These are phyloP conservation scores for Schizopygopsis malacanthus DNA, from an alignment of 2,797 vertebrate genomes.

Conservation along the genomic window DNA sequence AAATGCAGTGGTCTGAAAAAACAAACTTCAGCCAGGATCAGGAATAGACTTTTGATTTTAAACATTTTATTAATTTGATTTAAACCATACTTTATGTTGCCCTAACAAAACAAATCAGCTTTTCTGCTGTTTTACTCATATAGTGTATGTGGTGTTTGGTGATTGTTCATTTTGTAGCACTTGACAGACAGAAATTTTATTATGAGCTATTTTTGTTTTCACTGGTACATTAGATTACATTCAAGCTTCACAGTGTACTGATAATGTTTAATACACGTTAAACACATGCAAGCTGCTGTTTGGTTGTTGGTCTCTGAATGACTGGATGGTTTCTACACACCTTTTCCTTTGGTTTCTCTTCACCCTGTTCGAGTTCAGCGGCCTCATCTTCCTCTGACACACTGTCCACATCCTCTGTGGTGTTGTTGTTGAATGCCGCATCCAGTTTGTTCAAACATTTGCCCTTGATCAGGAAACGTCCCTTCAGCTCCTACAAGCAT, in stretches of 20 bases:
- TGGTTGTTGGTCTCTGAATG: not conserved
- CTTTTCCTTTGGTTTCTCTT: constrained; percentile 73
- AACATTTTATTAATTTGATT: not conserved
- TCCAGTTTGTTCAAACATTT: constrained; percentile 90
- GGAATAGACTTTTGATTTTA: not conserved
- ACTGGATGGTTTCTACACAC: not conserved
- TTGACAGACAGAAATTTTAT: not conserved
- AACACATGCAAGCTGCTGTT: not conserved
- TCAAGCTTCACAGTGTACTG: not conserved
- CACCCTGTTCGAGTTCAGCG: constrained; percentile 86
- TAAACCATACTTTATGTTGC: not conserved
- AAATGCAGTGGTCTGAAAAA: constrained; percentile 2
- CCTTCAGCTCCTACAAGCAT: constrained; percentile 85
- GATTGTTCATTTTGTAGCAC: not conserved
- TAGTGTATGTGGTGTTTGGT: not conserved
- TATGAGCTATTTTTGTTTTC: not conserved
- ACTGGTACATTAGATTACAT: not conserved
- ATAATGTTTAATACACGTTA: not conserved
- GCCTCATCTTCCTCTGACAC: constrained; percentile 97
- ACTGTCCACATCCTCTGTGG: constrained; percentile 67
- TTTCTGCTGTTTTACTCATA: not conserved
- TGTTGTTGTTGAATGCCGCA: constrained; percentile 68
- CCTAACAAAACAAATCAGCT: not conserved
- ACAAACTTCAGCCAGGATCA: not conserved
- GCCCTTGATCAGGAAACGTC: constrained; percentile 91